Evolutionary conservation across 2,888 invertebrate species (phyloP).

Genomic region (Rhagium mordax): DNA sequence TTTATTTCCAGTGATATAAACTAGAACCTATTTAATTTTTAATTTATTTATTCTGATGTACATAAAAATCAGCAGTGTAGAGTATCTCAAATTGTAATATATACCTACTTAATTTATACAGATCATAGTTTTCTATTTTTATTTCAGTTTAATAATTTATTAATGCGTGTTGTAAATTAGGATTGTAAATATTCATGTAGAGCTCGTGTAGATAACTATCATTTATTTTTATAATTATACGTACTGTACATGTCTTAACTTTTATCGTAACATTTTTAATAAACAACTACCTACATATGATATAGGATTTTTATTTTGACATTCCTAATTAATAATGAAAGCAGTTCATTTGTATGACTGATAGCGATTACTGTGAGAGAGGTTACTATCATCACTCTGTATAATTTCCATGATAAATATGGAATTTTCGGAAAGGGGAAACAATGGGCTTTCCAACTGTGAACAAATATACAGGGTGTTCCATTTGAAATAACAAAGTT

Average conservation of each 20-base stretch:
- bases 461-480: too few species aligned
- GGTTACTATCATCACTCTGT: too few species aligned
- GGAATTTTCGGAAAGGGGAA: too few species aligned
- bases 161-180: slow-evolving; percentile 55
- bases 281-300: slow-evolving; percentile 46
- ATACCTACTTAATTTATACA: slow-evolving; percentile 55
- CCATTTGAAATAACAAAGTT: too few species aligned
- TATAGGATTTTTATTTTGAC: not conserved
- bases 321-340: too few species aligned
- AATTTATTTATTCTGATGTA: slow-evolving; percentile 57
- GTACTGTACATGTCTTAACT: slow-evolving; percentile 60
- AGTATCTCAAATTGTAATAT: slow-evolving; percentile 62
- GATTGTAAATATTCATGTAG: slow-evolving; percentile 54
- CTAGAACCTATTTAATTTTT: slow-evolving; percentile 38
- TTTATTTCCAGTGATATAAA: slow-evolving; percentile 26
- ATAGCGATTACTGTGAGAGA: too few species aligned
- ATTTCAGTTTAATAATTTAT: slow-evolving; percentile 55
- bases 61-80: slow-evolving; percentile 62
- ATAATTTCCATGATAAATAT: too few species aligned
- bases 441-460: too few species aligned
- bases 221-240: slow-evolving; percentile 56
- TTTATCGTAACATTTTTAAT: slow-evolving; percentile 57
- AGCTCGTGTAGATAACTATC: slow-evolving; percentile 52
- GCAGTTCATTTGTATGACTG: too few species aligned
- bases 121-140: slow-evolving; percentile 48